Conservation (phyloP, 2,888 invertebrate genomes). For the Trissoscelio sp. region DNA sequence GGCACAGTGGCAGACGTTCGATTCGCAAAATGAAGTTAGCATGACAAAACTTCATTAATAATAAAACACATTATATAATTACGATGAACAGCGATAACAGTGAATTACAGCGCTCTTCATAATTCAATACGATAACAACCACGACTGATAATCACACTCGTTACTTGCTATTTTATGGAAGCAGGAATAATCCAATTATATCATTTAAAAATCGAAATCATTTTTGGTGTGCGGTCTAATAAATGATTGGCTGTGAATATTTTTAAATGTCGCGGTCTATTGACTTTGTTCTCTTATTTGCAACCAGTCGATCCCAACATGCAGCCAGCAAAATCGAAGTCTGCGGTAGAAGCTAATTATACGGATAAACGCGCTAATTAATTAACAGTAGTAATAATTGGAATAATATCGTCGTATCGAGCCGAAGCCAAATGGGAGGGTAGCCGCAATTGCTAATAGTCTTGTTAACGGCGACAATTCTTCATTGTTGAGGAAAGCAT, state of each 20-base stretch:
- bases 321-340: constrained; percentile 42
- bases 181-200: not conserved
- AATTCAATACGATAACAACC: constrained; percentile 36
- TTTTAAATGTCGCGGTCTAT: constrained; percentile 3
- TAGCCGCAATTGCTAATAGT: constrained; percentile 43
- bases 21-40: constrained; percentile 34
- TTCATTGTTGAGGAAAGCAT: constrained; percentile 22
- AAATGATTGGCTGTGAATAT: not conserved
- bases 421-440: constrained; percentile 40
- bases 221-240: not conserved
- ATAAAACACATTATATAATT: constrained; percentile 34
- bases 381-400: constrained; percentile 59
- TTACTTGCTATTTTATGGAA: not conserved
- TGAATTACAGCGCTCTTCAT: constrained; percentile 38
- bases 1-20: not conserved
- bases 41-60: constrained; percentile 47
- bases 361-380: constrained; percentile 58
- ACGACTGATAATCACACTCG: constrained; percentile 4
- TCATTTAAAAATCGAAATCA: constrained; percentile 5
- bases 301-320: not conserved
- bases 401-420: constrained; percentile 47
- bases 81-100: constrained; percentile 33
- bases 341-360: constrained; percentile 53
- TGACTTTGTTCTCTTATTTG: constrained; percentile 5
- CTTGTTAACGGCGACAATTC: constrained; percentile 33